Base-by-base conservation (phyloP, 2,888 invertebrate genomes). In the Sinhomidia bicolor region DNA sequence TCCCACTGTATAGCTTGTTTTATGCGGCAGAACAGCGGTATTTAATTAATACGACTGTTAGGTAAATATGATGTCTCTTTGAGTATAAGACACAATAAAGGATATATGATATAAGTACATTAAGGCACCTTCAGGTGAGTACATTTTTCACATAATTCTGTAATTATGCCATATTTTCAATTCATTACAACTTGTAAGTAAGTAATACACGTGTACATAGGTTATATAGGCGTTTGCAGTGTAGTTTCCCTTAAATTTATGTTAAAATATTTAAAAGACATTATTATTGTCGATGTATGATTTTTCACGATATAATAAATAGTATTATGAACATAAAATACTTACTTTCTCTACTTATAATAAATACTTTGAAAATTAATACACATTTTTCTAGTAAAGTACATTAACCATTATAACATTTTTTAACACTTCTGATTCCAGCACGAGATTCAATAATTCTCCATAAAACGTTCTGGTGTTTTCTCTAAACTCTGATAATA, bases 51-150 rank as follows among this genome's bases (percentile, higher is more conserved):
- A 89, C 85, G 74, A 89, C 89, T 89, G 89, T 89, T 85, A 89
- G 89, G 89, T 89, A 89, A 89, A 89, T 89, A 89, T 89, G 89
- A 89, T 89, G 89, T 89, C 89, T 85, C 85, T 89, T 41, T 78
- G 60, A 78, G 51, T 85, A 17, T 81, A 89, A 89, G 89, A 89
- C 89, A 89, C 85, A 71, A 74, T 51, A 71, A 82, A 84, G 83
- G 83, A 84, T 71, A 78, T 79, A 57, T 57, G 7, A 36, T 57
- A 80, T 89, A 89, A 89, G 89, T 89, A 89, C 89, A 85, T 78
- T 76, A 89, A 89, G 89, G 89, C 89, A 89, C 81, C 89, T 62
- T 74, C 76, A 80, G 89, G 89, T 89, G 89, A 89, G 89, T 85
- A 89, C 85, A 41, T 54, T 80, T 85, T 86, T 14, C 81, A 74